phyloP scores from a whole-genome alignment of 2,113 vertebrate genomes.

The Chunga burmeisteri region DNA sequence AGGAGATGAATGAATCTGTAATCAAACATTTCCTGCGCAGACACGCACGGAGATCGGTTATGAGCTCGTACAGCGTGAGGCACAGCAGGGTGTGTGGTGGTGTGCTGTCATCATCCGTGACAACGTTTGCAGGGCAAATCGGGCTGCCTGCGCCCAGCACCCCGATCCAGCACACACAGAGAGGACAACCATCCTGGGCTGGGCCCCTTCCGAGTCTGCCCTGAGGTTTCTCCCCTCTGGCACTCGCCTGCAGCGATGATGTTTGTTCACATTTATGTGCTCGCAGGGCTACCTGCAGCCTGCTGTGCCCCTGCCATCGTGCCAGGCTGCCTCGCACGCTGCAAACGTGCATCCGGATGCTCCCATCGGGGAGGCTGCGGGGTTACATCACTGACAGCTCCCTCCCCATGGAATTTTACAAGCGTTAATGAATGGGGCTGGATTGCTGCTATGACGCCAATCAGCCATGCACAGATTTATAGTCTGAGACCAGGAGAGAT shows the following conservation, averaged over 20 bases:
- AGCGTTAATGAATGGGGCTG: neutral
- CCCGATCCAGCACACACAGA: neutral
- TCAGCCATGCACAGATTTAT: neutral
- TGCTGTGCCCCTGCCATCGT: neutral
- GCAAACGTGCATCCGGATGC: neutral
- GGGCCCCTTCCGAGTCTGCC: neutral
- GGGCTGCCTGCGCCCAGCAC: neutral
- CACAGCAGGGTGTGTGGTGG: neutral
- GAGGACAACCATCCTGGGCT: accelerated
- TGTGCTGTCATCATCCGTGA: neutral
- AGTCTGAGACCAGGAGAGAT: neutral
- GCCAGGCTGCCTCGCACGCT: neutral
- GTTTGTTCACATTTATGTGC: accelerated
- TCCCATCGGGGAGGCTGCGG: neutral
- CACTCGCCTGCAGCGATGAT: neutral
- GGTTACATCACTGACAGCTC: neutral
- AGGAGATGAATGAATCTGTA: neutral
- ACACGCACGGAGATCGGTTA: neutral
- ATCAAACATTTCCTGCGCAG: neutral
- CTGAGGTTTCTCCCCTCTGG: neutral
- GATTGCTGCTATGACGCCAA: neutral
- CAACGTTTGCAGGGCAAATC: neutral
- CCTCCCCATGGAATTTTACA: neutral
- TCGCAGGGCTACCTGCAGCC: neutral
- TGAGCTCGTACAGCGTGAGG: neutral